These are phyloP conservation scores for Ectemnius cavifrons DNA, from an alignment of 2,888 invertebrate genomes.

Conservation along the genomic window DNA sequence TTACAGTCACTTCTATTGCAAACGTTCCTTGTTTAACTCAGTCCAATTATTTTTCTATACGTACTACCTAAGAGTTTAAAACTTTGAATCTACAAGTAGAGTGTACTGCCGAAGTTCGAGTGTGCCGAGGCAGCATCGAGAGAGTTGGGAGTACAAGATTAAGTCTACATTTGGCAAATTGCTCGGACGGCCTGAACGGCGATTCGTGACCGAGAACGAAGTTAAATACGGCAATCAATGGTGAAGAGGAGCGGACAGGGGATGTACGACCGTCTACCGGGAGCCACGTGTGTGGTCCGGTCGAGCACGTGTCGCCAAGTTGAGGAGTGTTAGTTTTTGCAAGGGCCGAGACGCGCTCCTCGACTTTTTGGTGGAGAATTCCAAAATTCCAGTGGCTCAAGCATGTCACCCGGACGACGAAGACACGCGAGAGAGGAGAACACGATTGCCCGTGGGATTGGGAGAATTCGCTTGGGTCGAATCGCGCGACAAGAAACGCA, in stretches of 20 bases:
- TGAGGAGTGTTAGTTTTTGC: slow-evolving; percentile 50
- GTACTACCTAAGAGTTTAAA: too few relatives aligned
- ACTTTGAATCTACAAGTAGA: too few relatives aligned
- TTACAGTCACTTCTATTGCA: too few relatives aligned
- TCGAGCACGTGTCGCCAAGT: slow-evolving; percentile 53
- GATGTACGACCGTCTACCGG: slow-evolving; percentile 26
- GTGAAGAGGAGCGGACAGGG: slow-evolving; percentile 34
- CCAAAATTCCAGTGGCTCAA: slow-evolving; percentile 55
- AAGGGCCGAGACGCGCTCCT: slow-evolving; percentile 41
- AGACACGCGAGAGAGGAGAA: not conserved
- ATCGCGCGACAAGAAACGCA: slow-evolving; percentile 45
- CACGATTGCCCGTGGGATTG: slow-evolving; percentile 35
- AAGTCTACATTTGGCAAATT: too few relatives aligned
- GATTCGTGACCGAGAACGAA: slow-evolving; percentile 9
- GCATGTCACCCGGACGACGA: slow-evolving; percentile 11
- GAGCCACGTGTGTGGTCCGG: slow-evolving; percentile 62
- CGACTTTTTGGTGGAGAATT: slow-evolving; percentile 62
- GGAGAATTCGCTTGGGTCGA: slow-evolving; percentile 37
- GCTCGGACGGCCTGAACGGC: slow-evolving; percentile 15
- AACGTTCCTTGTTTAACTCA: too few relatives aligned
- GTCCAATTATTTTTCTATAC: too few relatives aligned
- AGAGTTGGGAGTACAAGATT: too few relatives aligned
- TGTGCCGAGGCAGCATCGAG: too few relatives aligned
- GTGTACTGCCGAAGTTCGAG: too few relatives aligned
- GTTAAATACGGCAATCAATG: slow-evolving; percentile 33